Evolutionary conservation across 2,113 vertebrate genomes (phyloP).

Genomic region (Grammomys surdaster): DNA sequence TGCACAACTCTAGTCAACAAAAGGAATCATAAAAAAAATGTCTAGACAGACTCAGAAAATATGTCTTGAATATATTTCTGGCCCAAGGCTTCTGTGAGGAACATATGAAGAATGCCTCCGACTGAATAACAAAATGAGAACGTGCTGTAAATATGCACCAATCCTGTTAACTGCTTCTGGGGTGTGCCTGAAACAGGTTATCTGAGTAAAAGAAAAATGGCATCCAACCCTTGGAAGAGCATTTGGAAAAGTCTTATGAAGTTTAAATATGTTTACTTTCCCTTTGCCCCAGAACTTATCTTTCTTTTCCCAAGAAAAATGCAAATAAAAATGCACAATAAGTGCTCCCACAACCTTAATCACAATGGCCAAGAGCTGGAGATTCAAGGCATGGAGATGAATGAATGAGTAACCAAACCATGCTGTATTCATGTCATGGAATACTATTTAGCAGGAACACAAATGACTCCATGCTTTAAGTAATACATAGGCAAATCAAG

Average conservation of each 20-base stretch:
- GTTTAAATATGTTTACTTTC: background rate
- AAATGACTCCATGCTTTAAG: background rate
- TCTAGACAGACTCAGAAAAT: background rate
- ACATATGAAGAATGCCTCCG: background rate
- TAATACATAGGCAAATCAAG: background rate
- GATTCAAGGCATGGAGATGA: background rate
- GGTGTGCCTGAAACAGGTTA: background rate
- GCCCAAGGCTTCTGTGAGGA: background rate
- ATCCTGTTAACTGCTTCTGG: background rate
- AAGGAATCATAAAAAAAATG: conserved; percentile 7
- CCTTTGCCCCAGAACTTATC: background rate
- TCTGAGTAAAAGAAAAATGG: background rate
- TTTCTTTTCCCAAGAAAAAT: conserved; percentile 12
- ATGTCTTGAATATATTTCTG: conserved; percentile 42
- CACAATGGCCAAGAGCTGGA: background rate
- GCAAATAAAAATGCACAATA: background rate
- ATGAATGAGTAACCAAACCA: background rate
- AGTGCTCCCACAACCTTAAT: background rate
- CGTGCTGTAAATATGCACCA: background rate
- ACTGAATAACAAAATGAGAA: conserved; percentile 15
- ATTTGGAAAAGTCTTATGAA: background rate
- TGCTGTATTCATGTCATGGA: background rate
- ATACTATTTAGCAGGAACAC: background rate
- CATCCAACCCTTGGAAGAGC: background rate
- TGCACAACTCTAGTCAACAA: background rate